Base-by-base conservation (phyloP, 35 echinoderm and acorn worm genomes). In the Ophioderma brevispina region DNA sequence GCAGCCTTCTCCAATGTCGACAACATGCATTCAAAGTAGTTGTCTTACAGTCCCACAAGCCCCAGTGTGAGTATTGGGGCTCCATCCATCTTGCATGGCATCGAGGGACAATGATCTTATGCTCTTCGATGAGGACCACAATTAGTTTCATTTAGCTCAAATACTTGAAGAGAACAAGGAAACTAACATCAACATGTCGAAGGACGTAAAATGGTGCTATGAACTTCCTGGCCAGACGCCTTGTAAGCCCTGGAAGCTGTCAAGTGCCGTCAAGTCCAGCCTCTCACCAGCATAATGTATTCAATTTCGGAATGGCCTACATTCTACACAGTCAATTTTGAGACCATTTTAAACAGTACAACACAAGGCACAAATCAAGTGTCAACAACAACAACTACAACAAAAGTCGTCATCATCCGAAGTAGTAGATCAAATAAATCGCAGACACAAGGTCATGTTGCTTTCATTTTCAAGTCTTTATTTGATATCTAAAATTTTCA, bases 241-340 rank as follows among this genome's bases (percentile, higher is more conserved):
- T 70, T 25, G 28, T 70, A 46, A 52, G 59, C n/a, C 59, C 59
- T 25, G 59, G 21, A 30, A 30, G 17, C 15, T 25, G 21, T 21
- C 59, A 70, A 70, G 59, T 70, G 59, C 59, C 59, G 28, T 70
- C 23, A 70, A 70, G 59, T 70, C 59, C 59, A 70, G n/a, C 59
- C n/a, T 15, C 15, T 25, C 15, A 70, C 23, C 59, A 70, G 59
- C 59, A 6, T 15, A 25, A 3, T 70, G 59, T 70, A 70, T 70
- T 70, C 59, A 70, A 70, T 70, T 70, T 70, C n/a, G 59, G 59
- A 70, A 3, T 70, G 59, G 59, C 59, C 59, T n/a, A 70, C 59
- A 70, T 70, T 25, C 4, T 15, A 70, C 28, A 70, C 59, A 25
- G n/a, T n/a, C 76, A 87, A 37, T 77, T 40, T 37, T 28, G 38